Evolutionary conservation across 2,888 invertebrate genomes (phyloP), one percentile per base, ranked within the genome.

Genomic region (Epirrhoe tristata): DNA sequence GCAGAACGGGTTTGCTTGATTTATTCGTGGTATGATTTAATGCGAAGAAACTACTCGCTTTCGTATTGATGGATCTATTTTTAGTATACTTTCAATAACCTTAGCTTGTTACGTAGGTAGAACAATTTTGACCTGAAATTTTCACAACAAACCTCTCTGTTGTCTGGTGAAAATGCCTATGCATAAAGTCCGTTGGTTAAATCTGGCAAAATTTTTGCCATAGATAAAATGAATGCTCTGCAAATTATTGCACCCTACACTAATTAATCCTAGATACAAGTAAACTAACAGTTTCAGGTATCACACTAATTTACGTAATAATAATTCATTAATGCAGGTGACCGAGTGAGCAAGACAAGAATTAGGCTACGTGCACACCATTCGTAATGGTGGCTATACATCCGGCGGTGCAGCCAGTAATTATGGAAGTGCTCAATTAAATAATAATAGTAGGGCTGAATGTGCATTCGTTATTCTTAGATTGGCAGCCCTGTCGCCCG

Each of bases 1-100:
- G 91, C 82, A 85, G 85, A 93, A 93, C 94, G 89, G 89, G 94
- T 94, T 93, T 88, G 87, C 80, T 79, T 88, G 91, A 94, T 93
- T 93, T 94, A 93, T 90, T 87, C 85, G 84, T 85, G 82, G 89
- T 87, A 89, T 93, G 93, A 94, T 94, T 93, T 93, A 93, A 93
- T 90, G 91, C 88, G 93, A 93, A 93, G 92, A 92, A 91, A 93
- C 91, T 90, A 93, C 90, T 91, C 84, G 88, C 85, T 80, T 87
- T 85, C 86, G 86, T 87, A 89, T 87, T 90, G 90, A 93, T 91
- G 89, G 88, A 84, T 86, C 85, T 84, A 88, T 88, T 88, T 89
- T 87, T 67, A 71, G 59, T 66, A 65, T 63, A 12, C 53, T 60
- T 58, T 59, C 55, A 56, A 63, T 55, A 61, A 53, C 39, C 12